phyloP scores from a whole-genome alignment of 2,797 vertebrate genomes.

The Fistularia commersonii region DNA sequence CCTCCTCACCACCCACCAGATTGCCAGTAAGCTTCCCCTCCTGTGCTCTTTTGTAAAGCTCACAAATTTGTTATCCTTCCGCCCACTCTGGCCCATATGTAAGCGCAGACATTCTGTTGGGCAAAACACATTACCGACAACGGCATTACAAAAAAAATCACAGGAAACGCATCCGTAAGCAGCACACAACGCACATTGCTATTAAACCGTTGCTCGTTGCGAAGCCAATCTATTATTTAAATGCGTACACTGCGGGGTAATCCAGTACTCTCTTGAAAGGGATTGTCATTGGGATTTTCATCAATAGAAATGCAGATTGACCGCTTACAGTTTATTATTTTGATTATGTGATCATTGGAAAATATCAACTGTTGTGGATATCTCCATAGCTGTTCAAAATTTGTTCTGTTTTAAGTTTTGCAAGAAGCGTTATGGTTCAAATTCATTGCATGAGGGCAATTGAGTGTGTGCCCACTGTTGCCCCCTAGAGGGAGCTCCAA shows the following conservation, averaged over 20 bases:
- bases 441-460: neutral
- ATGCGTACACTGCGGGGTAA: neutral
- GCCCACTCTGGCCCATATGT: slow-evolving; percentile 29
- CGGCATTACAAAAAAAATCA: slow-evolving; percentile 1
- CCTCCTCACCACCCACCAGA: slow-evolving; percentile 36
- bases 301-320: no score
- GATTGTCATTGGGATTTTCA: no score
- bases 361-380: no score
- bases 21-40: slow-evolving; percentile 36
- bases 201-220: no score
- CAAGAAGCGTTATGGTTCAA: neutral
- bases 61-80: slow-evolving; percentile 35
- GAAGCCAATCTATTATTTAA: neutral
- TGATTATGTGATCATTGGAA: no score
- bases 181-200: no score
- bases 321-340: no score
- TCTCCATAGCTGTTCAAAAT: no score
- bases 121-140: slow-evolving; percentile 2
- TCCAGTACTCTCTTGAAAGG: no score
- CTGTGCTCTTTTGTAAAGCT: slow-evolving; percentile 31
- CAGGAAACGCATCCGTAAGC: no score
- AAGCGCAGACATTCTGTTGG: slow-evolving; percentile 9
- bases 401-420: neutral
- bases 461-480: neutral
- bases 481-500: slow-evolving; percentile 62